Evolutionary conservation across 1,140 invertebrate species (phyloP).

Genomic region (Archivesica marissinica): DNA sequence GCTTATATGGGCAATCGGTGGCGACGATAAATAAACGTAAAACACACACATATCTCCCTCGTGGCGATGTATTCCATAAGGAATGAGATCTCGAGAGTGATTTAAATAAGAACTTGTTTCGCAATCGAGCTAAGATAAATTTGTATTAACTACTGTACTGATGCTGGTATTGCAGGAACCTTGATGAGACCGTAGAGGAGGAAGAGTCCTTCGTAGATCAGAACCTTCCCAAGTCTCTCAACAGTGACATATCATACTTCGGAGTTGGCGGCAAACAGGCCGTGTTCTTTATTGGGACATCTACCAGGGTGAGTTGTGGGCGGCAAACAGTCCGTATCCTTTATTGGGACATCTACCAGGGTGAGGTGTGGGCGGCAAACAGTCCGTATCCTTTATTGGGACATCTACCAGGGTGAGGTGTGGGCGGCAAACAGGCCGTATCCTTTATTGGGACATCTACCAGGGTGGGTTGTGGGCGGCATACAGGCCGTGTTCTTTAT

Average conservation of each 20-base stretch:
- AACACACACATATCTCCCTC: no score
- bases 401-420: conserved; percentile 82
- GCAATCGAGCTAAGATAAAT: no score
- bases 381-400: conserved; percentile 84
- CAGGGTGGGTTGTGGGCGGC: conserved; percentile 81
- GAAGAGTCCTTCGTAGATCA: conserved; percentile 48
- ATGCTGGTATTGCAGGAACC: conserved; percentile 16
- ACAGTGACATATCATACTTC: conserved; percentile 84
- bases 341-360: background rate
- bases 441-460: conserved; percentile 84
- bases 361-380: conserved; percentile 83
- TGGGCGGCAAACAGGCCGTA: conserved; percentile 84
- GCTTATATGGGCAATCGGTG: no score
- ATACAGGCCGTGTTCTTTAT: background rate
- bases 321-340: no score
- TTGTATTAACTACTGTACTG: no score
- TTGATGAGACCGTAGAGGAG: conserved; percentile 49
- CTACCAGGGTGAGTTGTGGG: conserved; percentile 79
- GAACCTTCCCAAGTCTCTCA: conserved; percentile 80
- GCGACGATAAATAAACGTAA: no score
- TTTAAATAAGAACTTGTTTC: no score
- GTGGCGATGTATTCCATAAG: no score
- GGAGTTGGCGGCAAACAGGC: conserved; percentile 84
- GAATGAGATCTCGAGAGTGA: no score
- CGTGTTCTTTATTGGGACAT: conserved; percentile 83